A percentile compares a stretch with the other conserved stretches of the same genome.
phyloP scores from a whole-genome alignment of 2,113 vertebrate species.

The Lichenostomus cassidix region DNA sequence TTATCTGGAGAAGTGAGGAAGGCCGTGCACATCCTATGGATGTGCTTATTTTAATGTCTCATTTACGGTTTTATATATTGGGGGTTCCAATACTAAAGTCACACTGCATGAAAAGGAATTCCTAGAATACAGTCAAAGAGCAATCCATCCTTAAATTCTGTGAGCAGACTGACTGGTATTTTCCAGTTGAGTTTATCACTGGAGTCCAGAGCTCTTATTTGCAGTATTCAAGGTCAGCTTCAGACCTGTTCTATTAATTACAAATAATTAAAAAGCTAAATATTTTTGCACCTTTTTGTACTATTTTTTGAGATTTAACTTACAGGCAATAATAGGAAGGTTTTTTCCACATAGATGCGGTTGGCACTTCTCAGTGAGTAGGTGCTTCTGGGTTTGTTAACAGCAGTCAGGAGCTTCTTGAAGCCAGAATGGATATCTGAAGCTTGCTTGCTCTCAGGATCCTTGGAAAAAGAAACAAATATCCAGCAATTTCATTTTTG shows the following conservation, averaged over 20 bases:
- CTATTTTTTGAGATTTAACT: background rate
- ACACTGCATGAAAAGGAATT: background rate
- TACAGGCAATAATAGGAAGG: constrained; percentile 45
- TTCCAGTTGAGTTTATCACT: background rate
- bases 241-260: background rate
- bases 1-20: background rate
- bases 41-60: background rate
- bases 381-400: constrained; percentile 56
- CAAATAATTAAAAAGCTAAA: background rate
- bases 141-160: background rate
- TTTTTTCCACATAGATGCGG: constrained; percentile 61
- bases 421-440: constrained; percentile 51
- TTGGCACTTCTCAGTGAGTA: constrained; percentile 67
- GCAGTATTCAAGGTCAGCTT: background rate
- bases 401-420: constrained; percentile 33
- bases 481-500: background rate
- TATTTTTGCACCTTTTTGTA: background rate
- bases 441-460: background rate
- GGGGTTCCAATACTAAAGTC: background rate
- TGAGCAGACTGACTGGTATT: background rate
- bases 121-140: background rate
- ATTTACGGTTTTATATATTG: background rate
- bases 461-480: constrained; percentile 52
- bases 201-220: background rate
- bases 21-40: background rate